phyloP scores from a whole-genome alignment of 2,113 vertebrate genomes.

The Semnopithecus entellus region DNA sequence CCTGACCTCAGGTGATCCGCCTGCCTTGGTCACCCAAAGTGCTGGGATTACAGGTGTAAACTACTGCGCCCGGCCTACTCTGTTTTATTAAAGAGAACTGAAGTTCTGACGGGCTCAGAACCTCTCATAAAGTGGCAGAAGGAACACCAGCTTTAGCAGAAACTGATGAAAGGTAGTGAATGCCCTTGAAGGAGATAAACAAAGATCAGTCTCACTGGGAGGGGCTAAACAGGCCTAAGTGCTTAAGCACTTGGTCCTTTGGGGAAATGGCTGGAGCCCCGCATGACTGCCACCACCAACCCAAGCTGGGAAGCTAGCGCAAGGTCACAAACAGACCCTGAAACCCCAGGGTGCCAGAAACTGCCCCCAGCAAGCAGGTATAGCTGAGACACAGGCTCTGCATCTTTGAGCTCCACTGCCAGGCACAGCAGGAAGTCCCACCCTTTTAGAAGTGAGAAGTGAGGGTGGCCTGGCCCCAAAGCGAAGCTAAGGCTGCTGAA shows the following conservation, averaged over 20 bases:
- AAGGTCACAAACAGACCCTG: neutral
- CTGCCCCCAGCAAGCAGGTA: neutral
- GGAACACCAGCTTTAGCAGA: neutral
- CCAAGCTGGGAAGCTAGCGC: neutral
- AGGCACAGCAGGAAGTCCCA: neutral
- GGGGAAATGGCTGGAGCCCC: neutral
- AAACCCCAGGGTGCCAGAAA: neutral
- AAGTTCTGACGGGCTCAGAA: neutral
- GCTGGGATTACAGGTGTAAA: too few species aligned
- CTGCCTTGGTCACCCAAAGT: too few species aligned
- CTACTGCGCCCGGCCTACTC: too few species aligned
- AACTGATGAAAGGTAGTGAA: neutral
- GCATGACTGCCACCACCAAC: neutral
- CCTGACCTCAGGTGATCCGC: too few species aligned
- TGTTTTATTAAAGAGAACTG: constrained; percentile 1
- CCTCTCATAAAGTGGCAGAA: neutral
- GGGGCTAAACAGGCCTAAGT: neutral
- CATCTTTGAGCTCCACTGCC: neutral
- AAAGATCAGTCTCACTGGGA: neutral
- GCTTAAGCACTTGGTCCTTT: neutral
- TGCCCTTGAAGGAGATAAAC: neutral
- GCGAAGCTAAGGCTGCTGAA: neutral
- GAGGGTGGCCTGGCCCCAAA: neutral
- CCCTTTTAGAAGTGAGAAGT: constrained; percentile 3
- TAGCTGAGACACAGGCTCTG: neutral